Evolutionary conservation across 2,888 invertebrate species (phyloP).

Genomic region (Dasypogon diadema): DNA sequence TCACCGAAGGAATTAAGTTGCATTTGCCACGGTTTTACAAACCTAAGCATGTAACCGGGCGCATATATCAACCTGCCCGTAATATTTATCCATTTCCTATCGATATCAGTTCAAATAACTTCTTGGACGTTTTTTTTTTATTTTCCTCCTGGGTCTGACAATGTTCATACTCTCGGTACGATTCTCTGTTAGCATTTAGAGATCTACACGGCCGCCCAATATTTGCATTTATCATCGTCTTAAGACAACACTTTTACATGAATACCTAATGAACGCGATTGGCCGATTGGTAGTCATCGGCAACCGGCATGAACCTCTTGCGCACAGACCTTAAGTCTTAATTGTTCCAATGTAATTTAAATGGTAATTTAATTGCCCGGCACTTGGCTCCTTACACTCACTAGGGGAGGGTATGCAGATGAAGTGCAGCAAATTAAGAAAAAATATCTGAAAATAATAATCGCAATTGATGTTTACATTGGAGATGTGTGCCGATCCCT

Average conservation of each 20-base stretch:
- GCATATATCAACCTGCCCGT: background rate
- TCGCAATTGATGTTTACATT: background rate
- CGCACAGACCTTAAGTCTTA: background rate
- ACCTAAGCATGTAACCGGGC: slow-evolving; percentile 20
- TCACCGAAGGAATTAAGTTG: background rate
- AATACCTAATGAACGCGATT: slow-evolving; percentile 8
- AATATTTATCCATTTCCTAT: background rate
- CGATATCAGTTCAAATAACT: slow-evolving; percentile 24
- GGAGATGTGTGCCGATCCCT: too few relatives aligned
- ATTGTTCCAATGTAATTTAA: slow-evolving; percentile 10
- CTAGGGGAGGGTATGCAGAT: background rate
- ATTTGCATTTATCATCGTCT: slow-evolving; percentile 21
- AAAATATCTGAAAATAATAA: background rate
- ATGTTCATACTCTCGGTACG: too few relatives aligned
- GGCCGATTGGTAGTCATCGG: slow-evolving; percentile 1
- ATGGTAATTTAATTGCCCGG: slow-evolving; percentile 7
- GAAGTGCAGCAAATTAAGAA: background rate
- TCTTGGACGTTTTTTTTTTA: too few relatives aligned
- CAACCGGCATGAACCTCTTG: background rate
- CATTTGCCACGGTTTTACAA: slow-evolving; percentile 11
- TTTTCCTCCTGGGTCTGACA: too few relatives aligned
- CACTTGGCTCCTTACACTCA: background rate
- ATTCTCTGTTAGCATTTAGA: too few relatives aligned
- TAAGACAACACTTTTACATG: slow-evolving; percentile 6
- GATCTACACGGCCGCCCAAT: background rate